Percentiles rank a stretch among this genome's conserved stretches.
phyloP scores from a whole-genome alignment of 2,888 invertebrate genomes.

The Notodonta ziczac region DNA sequence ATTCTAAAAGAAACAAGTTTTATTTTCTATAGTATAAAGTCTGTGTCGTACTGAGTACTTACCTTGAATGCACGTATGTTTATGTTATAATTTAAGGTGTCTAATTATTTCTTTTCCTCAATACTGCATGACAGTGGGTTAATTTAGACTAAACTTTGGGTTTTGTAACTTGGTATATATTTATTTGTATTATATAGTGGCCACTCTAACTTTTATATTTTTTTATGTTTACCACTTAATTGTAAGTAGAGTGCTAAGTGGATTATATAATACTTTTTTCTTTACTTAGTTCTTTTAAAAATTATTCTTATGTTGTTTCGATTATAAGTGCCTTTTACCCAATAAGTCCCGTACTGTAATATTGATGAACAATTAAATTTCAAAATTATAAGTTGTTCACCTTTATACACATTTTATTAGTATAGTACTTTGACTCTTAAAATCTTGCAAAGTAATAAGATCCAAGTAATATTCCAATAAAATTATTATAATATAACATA shows the following conservation, averaged over 20 bases:
- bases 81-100: constrained; percentile 4
- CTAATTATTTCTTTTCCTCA: constrained; percentile 21
- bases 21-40: not conserved
- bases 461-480: constrained; percentile 16
- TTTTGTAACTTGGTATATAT: constrained; percentile 42
- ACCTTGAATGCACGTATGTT: not conserved
- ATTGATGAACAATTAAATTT: not conserved
- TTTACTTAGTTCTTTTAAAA: too few species aligned
- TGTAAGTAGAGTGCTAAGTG: not conserved
- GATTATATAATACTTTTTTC: too few species aligned
- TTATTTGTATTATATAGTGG: constrained; percentile 5
- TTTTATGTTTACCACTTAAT: not conserved
- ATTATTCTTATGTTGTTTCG: too few species aligned
- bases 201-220: not conserved
- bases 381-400: not conserved
- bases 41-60: not conserved
- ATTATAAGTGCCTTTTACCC: too few species aligned
- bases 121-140: constrained; percentile 49
- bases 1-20: too few species aligned
- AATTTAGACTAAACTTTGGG: constrained; percentile 48
- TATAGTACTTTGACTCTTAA: too few species aligned
- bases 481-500: too few species aligned
- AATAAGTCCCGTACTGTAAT: too few species aligned
- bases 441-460: not conserved
- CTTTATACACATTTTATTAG: not conserved